phyloP scores from a whole-genome alignment of 2,888 invertebrate genomes.

The Meloe dianella region DNA sequence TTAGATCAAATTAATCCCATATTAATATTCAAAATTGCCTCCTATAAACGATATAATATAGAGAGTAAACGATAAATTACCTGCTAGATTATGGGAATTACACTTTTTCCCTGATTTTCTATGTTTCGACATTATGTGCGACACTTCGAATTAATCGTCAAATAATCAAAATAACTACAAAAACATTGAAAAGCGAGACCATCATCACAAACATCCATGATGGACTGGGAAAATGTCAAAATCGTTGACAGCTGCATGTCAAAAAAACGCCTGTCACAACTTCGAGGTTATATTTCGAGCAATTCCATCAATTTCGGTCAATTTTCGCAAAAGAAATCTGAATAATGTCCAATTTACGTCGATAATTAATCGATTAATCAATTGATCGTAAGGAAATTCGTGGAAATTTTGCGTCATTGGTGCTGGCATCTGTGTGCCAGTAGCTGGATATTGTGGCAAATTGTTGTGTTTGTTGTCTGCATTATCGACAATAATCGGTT shows the following conservation, averaged over 20 bases:
- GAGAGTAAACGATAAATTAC: constrained; percentile 41
- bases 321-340: no score
- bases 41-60: no score
- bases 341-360: no score
- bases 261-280: neutral
- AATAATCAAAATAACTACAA: constrained; percentile 47
- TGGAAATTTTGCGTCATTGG: neutral
- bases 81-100: constrained; percentile 50
- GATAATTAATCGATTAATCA: neutral
- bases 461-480: constrained; percentile 22
- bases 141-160: constrained; percentile 46
- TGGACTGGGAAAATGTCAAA: constrained; percentile 40
- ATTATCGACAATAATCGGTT: constrained; percentile 42
- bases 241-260: constrained; percentile 17
- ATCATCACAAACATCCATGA: constrained; percentile 54
- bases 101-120: constrained; percentile 51
- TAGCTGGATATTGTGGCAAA: neutral
- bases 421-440: constrained; percentile 31
- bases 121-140: constrained; percentile 52
- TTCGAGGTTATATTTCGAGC: constrained; percentile 14
- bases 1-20: neutral
- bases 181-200: constrained; percentile 47
- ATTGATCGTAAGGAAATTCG: neutral
- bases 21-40: neutral
- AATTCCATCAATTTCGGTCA: neutral